phyloP scores from a whole-genome alignment of 2,888 invertebrate genomes.

The Didymodactylos carnosus region DNA sequence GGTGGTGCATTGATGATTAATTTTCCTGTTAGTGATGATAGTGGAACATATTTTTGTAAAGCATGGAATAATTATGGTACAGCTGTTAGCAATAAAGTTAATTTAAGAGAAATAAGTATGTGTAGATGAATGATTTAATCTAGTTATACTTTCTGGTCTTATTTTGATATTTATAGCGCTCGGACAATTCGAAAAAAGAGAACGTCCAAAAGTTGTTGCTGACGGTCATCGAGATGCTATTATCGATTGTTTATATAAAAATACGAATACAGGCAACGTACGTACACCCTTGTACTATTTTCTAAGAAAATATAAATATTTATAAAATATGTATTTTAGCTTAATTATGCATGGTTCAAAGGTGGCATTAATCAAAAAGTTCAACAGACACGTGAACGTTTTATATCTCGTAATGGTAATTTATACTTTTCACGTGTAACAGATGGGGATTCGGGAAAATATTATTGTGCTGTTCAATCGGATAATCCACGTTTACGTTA shows the following conservation, averaged over 20 bases:
- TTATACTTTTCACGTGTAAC: conserved; percentile 14
- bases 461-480: conserved; percentile 13
- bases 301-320: background rate
- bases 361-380: conserved; percentile 12
- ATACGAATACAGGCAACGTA: conserved; percentile 11
- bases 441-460: conserved; percentile 12
- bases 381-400: conserved; percentile 12
- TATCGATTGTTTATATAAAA: conserved; percentile 13
- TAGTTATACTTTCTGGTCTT: too few species aligned
- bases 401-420: conserved; percentile 13
- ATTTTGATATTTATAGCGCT: background rate
- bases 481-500: conserved; percentile 4
- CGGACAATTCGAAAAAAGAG: conserved; percentile 10
- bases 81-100: conserved; percentile 6
- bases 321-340: background rate
- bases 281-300: background rate
- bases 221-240: conserved; percentile 9
- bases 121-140: background rate
- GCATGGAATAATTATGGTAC: conserved; percentile 9
- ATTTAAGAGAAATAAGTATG: conserved; percentile 3
- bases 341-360: conserved; percentile 14
- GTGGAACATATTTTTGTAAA: conserved; percentile 13
- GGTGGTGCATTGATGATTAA: conserved; percentile 7
- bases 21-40: background rate
- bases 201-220: conserved; percentile 12